phyloP scores from a whole-genome alignment of 2,888 invertebrate genomes.

The Osmoderma eremita region DNA sequence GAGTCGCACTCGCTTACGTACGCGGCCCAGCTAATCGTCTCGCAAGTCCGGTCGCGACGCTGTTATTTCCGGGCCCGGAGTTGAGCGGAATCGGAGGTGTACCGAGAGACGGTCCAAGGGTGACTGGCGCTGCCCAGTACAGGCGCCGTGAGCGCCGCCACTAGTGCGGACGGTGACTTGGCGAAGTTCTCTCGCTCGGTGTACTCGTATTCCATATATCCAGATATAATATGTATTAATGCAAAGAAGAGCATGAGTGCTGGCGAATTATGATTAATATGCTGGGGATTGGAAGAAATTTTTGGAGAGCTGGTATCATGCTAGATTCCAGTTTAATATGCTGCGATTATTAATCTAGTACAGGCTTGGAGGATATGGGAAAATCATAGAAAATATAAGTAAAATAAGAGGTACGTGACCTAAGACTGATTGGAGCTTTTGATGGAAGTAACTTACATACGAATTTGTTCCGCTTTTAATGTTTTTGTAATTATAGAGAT shows the following conservation, averaged over 20 bases:
- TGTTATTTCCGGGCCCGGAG: constrained; percentile 13
- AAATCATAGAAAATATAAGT: too few species aligned
- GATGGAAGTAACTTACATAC: too few species aligned
- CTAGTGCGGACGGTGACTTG: constrained; percentile 49
- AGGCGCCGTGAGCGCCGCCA: constrained; percentile 55
- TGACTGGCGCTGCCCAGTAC: constrained; percentile 59
- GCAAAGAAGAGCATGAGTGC: background rate
- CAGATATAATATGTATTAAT: background rate
- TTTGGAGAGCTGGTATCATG: too few species aligned
- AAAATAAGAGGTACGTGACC: too few species aligned
- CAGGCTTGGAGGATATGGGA: too few species aligned
- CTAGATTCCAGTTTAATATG: too few species aligned
- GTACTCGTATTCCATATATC: background rate
- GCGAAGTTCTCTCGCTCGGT: background rate
- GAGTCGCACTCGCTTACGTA: background rate
- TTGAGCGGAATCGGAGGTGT: constrained; percentile 43
- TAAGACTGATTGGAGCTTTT: too few species aligned
- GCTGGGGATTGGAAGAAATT: too few species aligned
- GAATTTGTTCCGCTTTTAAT: too few species aligned
- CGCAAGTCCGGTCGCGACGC: constrained; percentile 28
- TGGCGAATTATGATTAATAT: background rate
- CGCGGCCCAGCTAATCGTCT: background rate
- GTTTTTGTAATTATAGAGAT: too few species aligned
- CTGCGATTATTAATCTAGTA: too few species aligned
- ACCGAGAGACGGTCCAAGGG: constrained; percentile 54